These are phyloP conservation scores for Drosophila subquinaria DNA, from an alignment of 2,888 invertebrate species.

Conservation along the genomic window DNA sequence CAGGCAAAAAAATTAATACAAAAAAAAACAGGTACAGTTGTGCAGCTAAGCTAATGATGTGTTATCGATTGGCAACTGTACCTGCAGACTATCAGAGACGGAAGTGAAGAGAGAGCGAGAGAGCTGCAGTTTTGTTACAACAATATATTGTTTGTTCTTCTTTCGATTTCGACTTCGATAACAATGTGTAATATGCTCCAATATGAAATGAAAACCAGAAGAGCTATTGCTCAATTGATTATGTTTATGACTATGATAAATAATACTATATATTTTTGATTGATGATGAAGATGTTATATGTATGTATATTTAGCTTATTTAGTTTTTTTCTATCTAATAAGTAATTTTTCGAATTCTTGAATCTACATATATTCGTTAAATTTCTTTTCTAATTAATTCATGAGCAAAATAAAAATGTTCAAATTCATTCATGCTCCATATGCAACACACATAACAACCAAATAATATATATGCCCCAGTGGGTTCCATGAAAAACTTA, in stretches of 20 bases:
- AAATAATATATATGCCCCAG: conserved; percentile 80
- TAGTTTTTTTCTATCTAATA: conserved; percentile 65
- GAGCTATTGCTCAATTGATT: conserved; percentile 56
- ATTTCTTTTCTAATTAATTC: conserved; percentile 62
- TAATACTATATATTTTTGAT: conserved; percentile 19
- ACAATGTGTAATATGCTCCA: conserved; percentile 62
- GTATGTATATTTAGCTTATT: conserved; percentile 76
- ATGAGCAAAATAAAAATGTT: conserved; percentile 45
- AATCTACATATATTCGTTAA: conserved; percentile 50
- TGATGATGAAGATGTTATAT: conserved; percentile 46
- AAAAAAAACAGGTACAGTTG: conserved; percentile 36
- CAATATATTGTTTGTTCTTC: conserved; percentile 28
- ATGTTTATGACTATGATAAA: conserved; percentile 42
- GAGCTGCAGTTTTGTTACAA: conserved; percentile 44
- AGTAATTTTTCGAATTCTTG: conserved; percentile 71
- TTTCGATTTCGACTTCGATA: conserved; percentile 41
- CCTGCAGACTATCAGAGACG: conserved; percentile 37
- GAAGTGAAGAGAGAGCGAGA: conserved; percentile 29
- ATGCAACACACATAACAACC: conserved; percentile 68
- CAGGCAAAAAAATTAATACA: conserved; percentile 30
- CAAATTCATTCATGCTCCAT: conserved; percentile 53
- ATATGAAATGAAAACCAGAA: conserved; percentile 36
- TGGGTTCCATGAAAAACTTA: conserved; percentile 76
- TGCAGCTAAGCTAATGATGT: conserved; percentile 13
- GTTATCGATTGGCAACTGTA: conserved; percentile 39